Base-by-base conservation (phyloP, 2,888 invertebrate genomes). In the Podabrus alpinus region DNA sequence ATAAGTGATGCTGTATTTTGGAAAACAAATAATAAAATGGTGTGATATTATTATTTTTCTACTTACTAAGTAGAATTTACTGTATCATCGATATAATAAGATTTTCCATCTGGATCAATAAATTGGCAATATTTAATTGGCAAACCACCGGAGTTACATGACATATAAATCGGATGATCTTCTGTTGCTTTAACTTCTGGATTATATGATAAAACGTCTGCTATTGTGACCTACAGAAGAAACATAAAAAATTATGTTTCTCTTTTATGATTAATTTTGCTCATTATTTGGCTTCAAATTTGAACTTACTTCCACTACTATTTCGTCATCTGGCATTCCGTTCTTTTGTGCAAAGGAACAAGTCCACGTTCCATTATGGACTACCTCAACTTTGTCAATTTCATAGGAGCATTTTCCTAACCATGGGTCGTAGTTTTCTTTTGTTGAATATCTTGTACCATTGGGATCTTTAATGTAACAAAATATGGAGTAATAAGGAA, bases 301-400 rank as follows among this genome's bases (percentile, higher is more conserved):
- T 9, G 9, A n/a, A 61, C 61, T 66, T 71, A 78, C 78, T 17
- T 79, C 74, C 13, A 76, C 68, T 60, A 68, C 70, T 9, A 77
- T 71, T 61, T 60, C 59, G 5, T 77, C 75, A 68, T 76, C 77
- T 10, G 76, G 69, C 1, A 77, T 11, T n/a, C 78, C 74, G 29
- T 67, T 76, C 3, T 68, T 66, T 59, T 61, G 73, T 15, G 79
- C 69, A 68, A 77, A 78, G 3, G 73, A 71, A 59, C 80, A 80
- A 3, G 59, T 72, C 80, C 80, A 80, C 11, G 71, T 75, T 16
- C 80, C 80, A 60, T 80, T 74, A 61, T 80, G 72, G 15, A 59
- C 17, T 24, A 15, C 70, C 15, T 25, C 19, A 67, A 69, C 72
- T 13, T n/a, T 60, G 7, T 45, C 15, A n/a, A 77, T 16, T 11